Evolutionary conservation across 2,797 vertebrate species (phyloP), one percentile per base, ranked within the genome.

Genomic region (Mormyrus proboscirostris): DNA sequence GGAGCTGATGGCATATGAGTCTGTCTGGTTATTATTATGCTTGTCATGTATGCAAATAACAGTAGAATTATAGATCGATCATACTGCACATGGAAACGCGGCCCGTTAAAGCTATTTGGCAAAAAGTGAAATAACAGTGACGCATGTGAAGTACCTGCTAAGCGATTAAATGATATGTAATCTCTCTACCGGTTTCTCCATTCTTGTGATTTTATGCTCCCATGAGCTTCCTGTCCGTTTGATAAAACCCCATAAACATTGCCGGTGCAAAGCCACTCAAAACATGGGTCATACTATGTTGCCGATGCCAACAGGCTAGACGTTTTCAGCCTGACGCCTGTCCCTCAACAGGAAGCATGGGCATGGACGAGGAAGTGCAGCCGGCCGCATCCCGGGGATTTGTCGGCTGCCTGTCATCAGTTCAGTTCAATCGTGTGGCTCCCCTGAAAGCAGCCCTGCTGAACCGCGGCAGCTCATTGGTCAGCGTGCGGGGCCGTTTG

Each of bases 371-470:
- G 19, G 96, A 97, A 88, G 94, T 97, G 47, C 93, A 94, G 82
- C 95, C 93, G 87, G 97, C 96, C 0, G 97, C 96, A n/a, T 90
- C 90, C 3, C 90, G 94, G 22, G 97, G 97, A 55, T 98, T 98
- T 90, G 89, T 94, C 22, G 97, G 97, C 47, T 98, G 97, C 91
- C 93, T 98, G 87, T 97, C 97, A 22, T 96, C 97, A 8, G 96
- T 98, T 4, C 97, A 96, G 89, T 98, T 97, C 92, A 98, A 98
- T 90, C 95, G 97, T 7, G 59, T 97, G 2, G 95, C 96, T 25
- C 97, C 97, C 0, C 89, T 98, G 88, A 98, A 98, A 90, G 96
- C 96, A 19, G 97, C 96, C 4, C 91, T 98, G 22, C 95, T 97
- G 8, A 97, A 97, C n/a, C 91, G 94, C 22, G 94, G 93, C 2